Percentiles rank a stretch among this genome's conserved stretches.
Evolutionary conservation across 2,797 vertebrate genomes (phyloP).

Genomic region (Artibeus lituratus): DNA sequence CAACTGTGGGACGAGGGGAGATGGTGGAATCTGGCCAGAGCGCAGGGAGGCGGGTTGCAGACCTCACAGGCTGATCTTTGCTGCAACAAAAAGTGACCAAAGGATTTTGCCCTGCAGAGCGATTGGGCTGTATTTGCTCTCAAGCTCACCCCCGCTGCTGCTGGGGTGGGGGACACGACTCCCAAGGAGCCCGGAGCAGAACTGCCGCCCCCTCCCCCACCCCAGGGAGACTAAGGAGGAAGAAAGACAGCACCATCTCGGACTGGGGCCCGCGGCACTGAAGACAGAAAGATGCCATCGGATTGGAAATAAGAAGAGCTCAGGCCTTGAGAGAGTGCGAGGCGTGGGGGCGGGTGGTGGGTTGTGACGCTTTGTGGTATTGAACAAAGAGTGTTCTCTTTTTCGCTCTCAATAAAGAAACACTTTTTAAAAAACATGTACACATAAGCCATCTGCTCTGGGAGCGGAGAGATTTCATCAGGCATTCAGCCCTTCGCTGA

Average conservation of each 20-base stretch:
- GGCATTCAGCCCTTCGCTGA: rapidly evolving
- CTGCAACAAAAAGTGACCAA: background rate
- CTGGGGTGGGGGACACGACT: background rate
- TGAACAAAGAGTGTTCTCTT: background rate
- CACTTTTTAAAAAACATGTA: background rate
- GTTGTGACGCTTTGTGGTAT: rapidly evolving
- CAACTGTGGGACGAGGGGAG: too few relatives aligned
- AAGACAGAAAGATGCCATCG: background rate
- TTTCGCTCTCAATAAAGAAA: background rate
- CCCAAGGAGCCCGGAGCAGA: background rate
- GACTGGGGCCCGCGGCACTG: rapidly evolving
- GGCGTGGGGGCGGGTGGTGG: background rate
- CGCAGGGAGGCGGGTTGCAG: too few relatives aligned
- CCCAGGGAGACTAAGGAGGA: background rate
- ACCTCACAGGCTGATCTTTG: background rate
- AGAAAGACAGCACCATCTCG: too few relatives aligned
- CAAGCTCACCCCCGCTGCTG: background rate
- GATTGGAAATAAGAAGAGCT: background rate
- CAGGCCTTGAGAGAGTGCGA: too few relatives aligned
- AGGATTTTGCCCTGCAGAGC: background rate
- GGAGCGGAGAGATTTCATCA: background rate
- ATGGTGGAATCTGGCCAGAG: too few relatives aligned
- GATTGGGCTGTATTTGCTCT: background rate
- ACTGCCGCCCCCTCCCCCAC: too few relatives aligned
- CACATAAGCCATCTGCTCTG: background rate